Evolutionary conservation across 1,140 invertebrate species (phyloP).

Genomic region (Augochlora pura): DNA sequence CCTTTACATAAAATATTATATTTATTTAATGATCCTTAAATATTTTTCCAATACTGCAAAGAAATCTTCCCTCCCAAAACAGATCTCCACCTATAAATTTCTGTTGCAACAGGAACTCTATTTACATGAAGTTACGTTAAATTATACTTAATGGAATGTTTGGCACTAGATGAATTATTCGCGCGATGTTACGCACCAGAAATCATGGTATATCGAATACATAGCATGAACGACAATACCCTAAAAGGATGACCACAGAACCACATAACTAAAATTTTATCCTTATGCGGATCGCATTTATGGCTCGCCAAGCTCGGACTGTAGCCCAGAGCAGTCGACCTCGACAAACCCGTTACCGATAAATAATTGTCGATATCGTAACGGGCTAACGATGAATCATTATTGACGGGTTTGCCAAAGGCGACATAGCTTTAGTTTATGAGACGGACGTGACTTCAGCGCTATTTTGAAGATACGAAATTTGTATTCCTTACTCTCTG

Average conservation of each 20-base stretch:
- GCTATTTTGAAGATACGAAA: background rate
- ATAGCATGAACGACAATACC: background rate
- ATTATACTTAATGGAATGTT: background rate
- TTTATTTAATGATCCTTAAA: too few relatives aligned
- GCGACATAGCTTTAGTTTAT: background rate
- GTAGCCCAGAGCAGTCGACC: background rate
- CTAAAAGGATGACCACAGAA: background rate
- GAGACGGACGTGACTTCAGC: background rate
- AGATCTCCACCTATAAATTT: too few relatives aligned
- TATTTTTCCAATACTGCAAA: too few relatives aligned
- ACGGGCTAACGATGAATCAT: conserved; percentile 14
- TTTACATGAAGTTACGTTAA: too few relatives aligned
- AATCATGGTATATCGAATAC: background rate
- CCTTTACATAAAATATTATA: too few relatives aligned
- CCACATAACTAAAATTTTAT: conserved; percentile 16
- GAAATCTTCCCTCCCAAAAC: too few relatives aligned
- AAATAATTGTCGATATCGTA: conserved; percentile 21
- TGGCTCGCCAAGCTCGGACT: background rate
- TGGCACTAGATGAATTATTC: background rate
- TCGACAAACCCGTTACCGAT: conserved; percentile 3
- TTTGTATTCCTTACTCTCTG: background rate
- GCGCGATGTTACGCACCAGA: background rate
- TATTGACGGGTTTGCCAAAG: conserved; percentile 6
- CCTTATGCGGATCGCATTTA: background rate
- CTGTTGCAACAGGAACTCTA: too few relatives aligned